Base-by-base conservation (phyloP, 2,797 vertebrate species). In the Chiloscyllium punctatum region DNA sequence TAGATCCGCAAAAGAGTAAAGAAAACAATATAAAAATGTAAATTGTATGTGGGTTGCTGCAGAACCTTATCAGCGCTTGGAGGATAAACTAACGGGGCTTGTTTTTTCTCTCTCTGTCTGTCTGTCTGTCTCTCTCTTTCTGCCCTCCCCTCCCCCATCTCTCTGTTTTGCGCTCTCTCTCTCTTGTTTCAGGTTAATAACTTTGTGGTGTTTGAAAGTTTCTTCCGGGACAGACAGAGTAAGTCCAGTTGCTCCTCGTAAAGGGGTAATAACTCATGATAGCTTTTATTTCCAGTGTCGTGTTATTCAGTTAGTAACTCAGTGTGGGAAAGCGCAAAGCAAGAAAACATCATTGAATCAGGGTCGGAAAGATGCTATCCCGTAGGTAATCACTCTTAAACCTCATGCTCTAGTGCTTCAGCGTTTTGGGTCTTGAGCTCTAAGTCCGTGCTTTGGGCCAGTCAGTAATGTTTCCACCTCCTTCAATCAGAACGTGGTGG, bases 131-230 rank as follows among this genome's bases (percentile, higher is more conserved):
- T 69, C 68, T 69, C 68, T 69, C 68, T 69, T 3, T 13, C 0
- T 23, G 13, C 15, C 68, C 16, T 68, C 13, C 68, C 2, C 13
- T 0, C 18, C 68, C 68, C 15, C 68, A 3, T 3, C 25, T 4
- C 71, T 27, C 23, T 71, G 69, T 71, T 23, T 21, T 4, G 0
- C 69, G 3, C 69, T 21, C 69, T 7, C 25, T 25, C 71, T 7
- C 71, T 25, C 23, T 21, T 1, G 95, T 96, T 91, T 82, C 96
- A 99, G 99, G 99, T 99, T 96, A 99, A 99, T 97, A 99, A 99
- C 97, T 99, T 99, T 96, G 99, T 99, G 96, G 98, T 99, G 74
- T 99, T 99, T 95, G 98, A 98, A n/a, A 98, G 98, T 95, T 99
- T 99, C 97, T 99, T 99, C 97, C 96, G 97, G 96, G 98, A 98